Percentiles rank a stretch among this genome's conserved stretches.
Conservation (phyloP, 2,797 vertebrate species). For the Tadarida brasiliensis region DNA sequence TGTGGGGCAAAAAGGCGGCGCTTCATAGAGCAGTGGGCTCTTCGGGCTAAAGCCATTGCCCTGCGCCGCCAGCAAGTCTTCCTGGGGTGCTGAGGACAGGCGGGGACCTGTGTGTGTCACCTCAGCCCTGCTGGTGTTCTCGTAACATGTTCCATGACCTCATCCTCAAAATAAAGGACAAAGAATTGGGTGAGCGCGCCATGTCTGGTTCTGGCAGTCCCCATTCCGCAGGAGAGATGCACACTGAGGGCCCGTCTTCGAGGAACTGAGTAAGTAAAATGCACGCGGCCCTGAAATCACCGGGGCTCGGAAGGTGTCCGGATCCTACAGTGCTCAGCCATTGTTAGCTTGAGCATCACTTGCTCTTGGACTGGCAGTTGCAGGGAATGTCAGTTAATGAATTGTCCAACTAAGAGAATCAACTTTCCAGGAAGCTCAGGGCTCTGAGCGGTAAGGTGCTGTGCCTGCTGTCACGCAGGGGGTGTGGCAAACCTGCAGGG, state of each 20-base stretch:
- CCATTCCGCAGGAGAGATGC: not conserved
- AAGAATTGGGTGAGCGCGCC: not conserved
- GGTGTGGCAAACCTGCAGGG: not conserved
- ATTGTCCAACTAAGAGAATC: not conserved
- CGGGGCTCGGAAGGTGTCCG: not conserved
- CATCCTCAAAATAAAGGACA: not conserved
- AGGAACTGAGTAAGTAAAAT: not conserved
- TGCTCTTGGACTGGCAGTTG: not conserved
- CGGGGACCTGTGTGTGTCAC: rapidly evolving
- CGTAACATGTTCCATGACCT: not conserved
- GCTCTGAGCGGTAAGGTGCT: not conserved
- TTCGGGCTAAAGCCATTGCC: not conserved
- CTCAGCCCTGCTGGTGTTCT: not conserved
- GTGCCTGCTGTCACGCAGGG: not conserved
- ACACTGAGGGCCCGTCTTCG: not conserved
- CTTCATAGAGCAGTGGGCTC: not conserved
- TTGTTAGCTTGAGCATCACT: not conserved
- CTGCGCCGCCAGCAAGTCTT: not conserved
- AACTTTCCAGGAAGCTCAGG: not conserved
- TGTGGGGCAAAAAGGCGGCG: not conserved
- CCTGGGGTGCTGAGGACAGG: no score
- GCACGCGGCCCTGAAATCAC: not conserved
- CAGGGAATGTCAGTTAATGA: not conserved
- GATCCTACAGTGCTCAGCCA: not conserved
- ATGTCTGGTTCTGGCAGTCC: not conserved